Base-by-base conservation (phyloP, 30 jellyfish, hydroid and myxozoan genomes). In the Aurelia sp. region DNA sequence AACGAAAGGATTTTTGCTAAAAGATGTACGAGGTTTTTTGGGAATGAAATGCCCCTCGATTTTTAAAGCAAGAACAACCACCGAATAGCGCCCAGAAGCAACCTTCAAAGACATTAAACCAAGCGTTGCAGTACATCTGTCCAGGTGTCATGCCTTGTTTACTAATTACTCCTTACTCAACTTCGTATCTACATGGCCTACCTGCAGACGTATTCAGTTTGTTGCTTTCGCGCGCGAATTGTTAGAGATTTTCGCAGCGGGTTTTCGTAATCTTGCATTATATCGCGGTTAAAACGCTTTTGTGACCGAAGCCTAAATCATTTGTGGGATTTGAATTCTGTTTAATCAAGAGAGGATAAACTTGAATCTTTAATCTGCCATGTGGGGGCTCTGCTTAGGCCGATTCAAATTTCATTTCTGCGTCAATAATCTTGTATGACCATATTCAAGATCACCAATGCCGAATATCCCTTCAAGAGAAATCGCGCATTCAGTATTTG, bases 371-470 rank as follows among this genome's bases (percentile, higher is more conserved):
- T 82, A 62, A 82, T 69, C 85, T 62, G 82, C 74, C 92, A 63
- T 76, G 82, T 82, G 81, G 92, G 92, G 92, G 92, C 77, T 59
- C 87, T 76, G 17, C 87, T 59, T 44, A 44, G 55, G 55, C 69
- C 60, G 62, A 69, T 18, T 38, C 75, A 38, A 21, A 21, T 44
- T 64, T 47, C 75, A 21, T 64, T 64, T 17, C 33, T 21, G 75
- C 75, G 44, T 64, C 75, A 18, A 18, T 6, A 64, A 52, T 8
- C 74, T 16, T 6, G 44, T 18, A 38, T 21, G 75, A 7, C 44
- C 75, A 6, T 44, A 44, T 44, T 44, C 55, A 44, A 44, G 55
- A 44, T 44, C 8, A 5, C 2, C 6, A 8, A 44, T 44, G 55
- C 55, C 55, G 55, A 44, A 44, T 44, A 44, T 8, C 13, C 55